Percentiles rank a stretch among this genome's conserved stretches.
Evolutionary conservation across 2,888 invertebrate genomes (phyloP).

Genomic region (Aethes cnicana): DNA sequence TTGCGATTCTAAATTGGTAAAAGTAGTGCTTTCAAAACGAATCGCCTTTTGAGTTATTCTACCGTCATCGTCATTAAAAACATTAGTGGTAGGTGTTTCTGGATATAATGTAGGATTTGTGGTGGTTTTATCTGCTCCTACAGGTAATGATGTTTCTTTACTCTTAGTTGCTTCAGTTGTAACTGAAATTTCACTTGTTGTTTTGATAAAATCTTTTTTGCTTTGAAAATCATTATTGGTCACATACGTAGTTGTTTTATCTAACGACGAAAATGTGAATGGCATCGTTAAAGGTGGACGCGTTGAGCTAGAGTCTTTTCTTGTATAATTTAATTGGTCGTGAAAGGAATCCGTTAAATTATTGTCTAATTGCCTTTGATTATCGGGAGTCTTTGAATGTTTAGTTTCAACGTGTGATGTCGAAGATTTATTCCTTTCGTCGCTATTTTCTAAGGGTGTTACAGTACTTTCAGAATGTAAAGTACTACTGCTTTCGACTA

Average conservation of each 20-base stretch:
- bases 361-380: slow-evolving; percentile 67
- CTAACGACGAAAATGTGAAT: neutral
- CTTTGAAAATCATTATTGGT: neutral
- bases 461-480: slow-evolving; percentile 63
- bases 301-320: slow-evolving; percentile 9
- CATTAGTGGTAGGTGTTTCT: neutral
- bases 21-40: neutral
- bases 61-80: neutral
- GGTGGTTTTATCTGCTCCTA: neutral
- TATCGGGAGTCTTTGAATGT: slow-evolving; percentile 71
- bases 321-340: slow-evolving; percentile 6
- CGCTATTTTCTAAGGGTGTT: slow-evolving; percentile 51
- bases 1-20: neutral
- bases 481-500: slow-evolving; percentile 64
- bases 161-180: neutral
- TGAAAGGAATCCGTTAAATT: slow-evolving; percentile 50
- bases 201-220: neutral
- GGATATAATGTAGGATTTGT: neutral
- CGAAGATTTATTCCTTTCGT: slow-evolving; percentile 45
- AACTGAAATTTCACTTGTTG: neutral
- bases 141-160: no score
- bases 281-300: neutral
- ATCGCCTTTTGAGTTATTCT: neutral
- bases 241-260: neutral
- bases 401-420: slow-evolving; percentile 58